phyloP scores from a whole-genome alignment of 2,113 vertebrate species.

The Hyla sarda region DNA sequence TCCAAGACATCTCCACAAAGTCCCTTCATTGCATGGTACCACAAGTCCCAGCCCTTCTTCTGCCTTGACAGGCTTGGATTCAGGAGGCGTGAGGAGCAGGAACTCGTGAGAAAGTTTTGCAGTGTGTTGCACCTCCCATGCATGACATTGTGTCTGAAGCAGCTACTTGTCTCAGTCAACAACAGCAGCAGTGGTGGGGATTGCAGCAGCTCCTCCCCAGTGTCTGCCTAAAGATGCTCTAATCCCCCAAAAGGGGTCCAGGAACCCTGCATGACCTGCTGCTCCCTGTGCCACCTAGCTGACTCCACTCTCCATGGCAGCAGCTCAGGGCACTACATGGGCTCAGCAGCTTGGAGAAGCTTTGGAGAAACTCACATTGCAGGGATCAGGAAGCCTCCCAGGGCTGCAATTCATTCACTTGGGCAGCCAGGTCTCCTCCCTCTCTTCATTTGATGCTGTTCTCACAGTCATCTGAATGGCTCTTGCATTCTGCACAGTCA shows the following conservation, averaged over 20 bases:
- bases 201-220: slow-evolving; percentile 46
- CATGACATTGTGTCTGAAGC: slow-evolving; percentile 11
- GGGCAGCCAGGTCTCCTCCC: slow-evolving; percentile 45
- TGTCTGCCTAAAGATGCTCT: slow-evolving; percentile 6
- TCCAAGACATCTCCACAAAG: neutral
- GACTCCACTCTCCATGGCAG: slow-evolving; percentile 10
- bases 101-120: slow-evolving; percentile 33
- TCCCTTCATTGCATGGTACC: neutral
- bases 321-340: neutral
- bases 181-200: slow-evolving; percentile 13
- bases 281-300: neutral
- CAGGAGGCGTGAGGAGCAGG: neutral
- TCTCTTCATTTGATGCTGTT: slow-evolving; percentile 22
- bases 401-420: slow-evolving; percentile 53
- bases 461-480: neutral
- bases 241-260: neutral
- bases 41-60: neutral
- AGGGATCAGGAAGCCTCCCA: slow-evolving; percentile 28
- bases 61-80: neutral
- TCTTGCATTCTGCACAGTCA: neutral
- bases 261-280: neutral
- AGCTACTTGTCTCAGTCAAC: slow-evolving; percentile 10
- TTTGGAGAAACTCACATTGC: slow-evolving; percentile 33
- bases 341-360: slow-evolving; percentile 16
- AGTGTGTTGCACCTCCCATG: slow-evolving; percentile 34